Conservation (phyloP, 2,797 vertebrate species). For the Eremophila alpestris region DNA sequence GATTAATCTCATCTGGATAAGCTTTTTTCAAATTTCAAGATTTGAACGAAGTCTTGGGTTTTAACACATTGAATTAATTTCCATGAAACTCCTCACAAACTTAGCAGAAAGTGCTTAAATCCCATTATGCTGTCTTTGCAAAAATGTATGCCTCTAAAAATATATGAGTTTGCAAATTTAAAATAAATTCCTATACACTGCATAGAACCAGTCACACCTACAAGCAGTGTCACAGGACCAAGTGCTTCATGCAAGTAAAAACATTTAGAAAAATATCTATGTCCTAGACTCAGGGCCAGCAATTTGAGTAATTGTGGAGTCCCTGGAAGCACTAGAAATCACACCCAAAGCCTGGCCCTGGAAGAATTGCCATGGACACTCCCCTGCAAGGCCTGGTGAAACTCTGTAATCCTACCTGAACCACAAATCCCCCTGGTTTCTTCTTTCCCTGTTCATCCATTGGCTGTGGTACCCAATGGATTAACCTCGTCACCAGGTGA, state of each 20-base stretch:
- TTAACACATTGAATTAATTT: not conserved
- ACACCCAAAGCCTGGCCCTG: no score
- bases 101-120: not conserved
- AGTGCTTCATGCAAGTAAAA: not conserved
- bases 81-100: not conserved
- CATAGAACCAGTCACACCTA: not conserved
- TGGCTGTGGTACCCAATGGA: no score
- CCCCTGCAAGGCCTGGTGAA: no score
- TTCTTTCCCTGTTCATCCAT: no score
- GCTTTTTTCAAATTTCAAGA: not conserved
- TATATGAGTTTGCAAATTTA: not conserved
- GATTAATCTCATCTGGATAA: not conserved
- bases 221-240: not conserved
- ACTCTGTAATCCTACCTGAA: no score
- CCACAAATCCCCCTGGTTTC: no score
- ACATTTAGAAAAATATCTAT: not conserved
- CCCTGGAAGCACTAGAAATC: no score
- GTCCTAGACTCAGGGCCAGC: not conserved
- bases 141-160: not conserved
- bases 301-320: not conserved
- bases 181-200: not conserved
- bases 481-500: no score
- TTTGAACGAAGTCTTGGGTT: not conserved
- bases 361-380: no score
- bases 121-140: not conserved